A percentile compares a stretch with the other conserved stretches of the same genome.
phyloP scores from a whole-genome alignment of 2,113 vertebrate species.

The Anhinga rufa region DNA sequence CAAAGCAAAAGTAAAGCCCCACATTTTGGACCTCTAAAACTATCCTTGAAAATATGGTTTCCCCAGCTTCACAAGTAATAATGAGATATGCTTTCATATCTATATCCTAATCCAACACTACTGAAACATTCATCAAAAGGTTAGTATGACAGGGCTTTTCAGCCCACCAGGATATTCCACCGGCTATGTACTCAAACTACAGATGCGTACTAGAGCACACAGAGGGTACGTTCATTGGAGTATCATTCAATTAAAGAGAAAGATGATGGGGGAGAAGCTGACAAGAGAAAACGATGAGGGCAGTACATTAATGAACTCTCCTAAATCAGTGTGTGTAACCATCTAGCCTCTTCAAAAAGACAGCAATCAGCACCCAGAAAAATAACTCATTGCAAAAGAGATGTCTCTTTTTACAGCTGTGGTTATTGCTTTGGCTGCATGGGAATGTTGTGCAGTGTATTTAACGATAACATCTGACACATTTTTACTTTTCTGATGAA shows the following conservation, averaged over 20 bases:
- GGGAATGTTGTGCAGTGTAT: neutral
- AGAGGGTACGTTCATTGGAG: neutral
- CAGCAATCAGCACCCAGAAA: neutral
- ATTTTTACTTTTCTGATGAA: neutral
- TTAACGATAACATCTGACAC: neutral
- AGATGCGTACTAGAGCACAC: neutral
- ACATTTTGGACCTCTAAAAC: neutral
- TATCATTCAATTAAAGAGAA: neutral
- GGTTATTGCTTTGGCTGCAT: neutral
- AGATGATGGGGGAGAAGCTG: neutral
- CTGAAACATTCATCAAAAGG: neutral
- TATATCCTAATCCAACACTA: neutral
- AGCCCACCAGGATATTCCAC: neutral
- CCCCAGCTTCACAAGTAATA: neutral
- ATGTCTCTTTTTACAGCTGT: neutral
- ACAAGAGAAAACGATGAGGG: neutral
- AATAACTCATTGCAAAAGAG: neutral
- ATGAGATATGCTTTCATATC: neutral
- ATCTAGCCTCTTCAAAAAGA: neutral
- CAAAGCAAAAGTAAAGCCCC: neutral
- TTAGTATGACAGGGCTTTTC: neutral
- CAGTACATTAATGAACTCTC: neutral
- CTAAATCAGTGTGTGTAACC: neutral
- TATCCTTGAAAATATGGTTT: neutral
- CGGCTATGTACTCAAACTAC: neutral